Base-by-base conservation (phyloP, 2,888 invertebrate genomes). In the Apodemia hepburni region DNA sequence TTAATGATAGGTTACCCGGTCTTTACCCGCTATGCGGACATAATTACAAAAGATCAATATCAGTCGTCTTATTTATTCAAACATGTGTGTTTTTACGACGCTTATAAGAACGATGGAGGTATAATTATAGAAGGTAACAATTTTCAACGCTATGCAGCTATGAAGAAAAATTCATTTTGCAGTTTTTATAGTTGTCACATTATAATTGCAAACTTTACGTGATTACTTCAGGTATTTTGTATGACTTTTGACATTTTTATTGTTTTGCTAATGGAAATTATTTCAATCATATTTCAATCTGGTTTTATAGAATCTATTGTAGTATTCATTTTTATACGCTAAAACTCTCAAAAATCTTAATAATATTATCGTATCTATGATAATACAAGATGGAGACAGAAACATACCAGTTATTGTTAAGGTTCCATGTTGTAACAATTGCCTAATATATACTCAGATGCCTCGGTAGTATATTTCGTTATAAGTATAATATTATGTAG, bases 11-110 rank as follows among this genome's bases (percentile, higher is more conserved):
- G 75, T 72, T 77, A 69, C 75, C 73, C 77, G 75, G 71, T 73
- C 80, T 77, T 78, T 81, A 74, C 80, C 79, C 72, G 77, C n/a
- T 45, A n/a, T n/a, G 75, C 77, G 78, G 80, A 80, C 78, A 84
- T 80, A 85, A 87, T 87, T 87, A 85, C 81, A 85, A 84, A 79
- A 82, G 85, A 87, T 87, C 87, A 85, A 87, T 87, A 87, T 70
- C 73, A 72, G 71, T 66, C 68, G 77, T 81, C 77, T 81, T 81
- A 86, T 85, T 83, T 71, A 82, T 62, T 54, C 62, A 18, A 45
- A 3, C 54, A 59, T 59, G 51, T 51, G 60, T 49, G 58, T 62
- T 47, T 42, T 42, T 42, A 42, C 15, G 15, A 42, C 42, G 42
- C 15, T 42, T 15, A 42, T 42, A 15, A 42, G 15, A 15, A 42